Percentiles rank a stretch among this genome's conserved stretches.
These are phyloP conservation scores for Paradisaea rubra DNA, from an alignment of 2,113 vertebrate species.

Conservation along the genomic window DNA sequence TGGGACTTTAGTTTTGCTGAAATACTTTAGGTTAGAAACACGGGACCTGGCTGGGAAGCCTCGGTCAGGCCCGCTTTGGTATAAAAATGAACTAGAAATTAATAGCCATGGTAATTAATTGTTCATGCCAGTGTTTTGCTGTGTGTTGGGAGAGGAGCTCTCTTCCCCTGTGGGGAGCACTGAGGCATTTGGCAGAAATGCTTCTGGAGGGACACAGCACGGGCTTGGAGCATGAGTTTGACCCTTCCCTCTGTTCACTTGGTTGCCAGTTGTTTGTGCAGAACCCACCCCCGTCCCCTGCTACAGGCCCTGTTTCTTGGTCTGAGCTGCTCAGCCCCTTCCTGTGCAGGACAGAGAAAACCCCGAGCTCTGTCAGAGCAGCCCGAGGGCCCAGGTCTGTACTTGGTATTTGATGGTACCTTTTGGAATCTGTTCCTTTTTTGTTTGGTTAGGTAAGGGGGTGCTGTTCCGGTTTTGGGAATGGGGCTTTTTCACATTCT, in stretches of 20 bases:
- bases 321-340: not conserved
- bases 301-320: not conserved
- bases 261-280: not conserved
- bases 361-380: not conserved
- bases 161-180: not conserved
- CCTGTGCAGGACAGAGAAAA: not conserved
- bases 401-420: not conserved
- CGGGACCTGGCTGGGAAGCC: not conserved
- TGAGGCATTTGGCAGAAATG: not conserved
- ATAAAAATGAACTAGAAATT: constrained; percentile 20
- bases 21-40: constrained; percentile 30
- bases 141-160: not conserved
- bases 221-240: not conserved
- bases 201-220: not conserved
- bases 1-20: constrained; percentile 41
- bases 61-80: not conserved
- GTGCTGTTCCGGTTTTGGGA: not conserved
- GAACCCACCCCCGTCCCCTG: not conserved
- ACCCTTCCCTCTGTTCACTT: not conserved
- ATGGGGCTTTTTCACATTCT: not conserved
- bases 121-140: not conserved
- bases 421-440: not conserved
- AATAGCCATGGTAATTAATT: constrained; percentile 56
- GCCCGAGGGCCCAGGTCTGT: not conserved
- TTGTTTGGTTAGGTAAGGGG: not conserved